These are phyloP conservation scores for Clarias platycephalus DNA, from an alignment of 2,797 vertebrate species.

Conservation along the genomic window DNA sequence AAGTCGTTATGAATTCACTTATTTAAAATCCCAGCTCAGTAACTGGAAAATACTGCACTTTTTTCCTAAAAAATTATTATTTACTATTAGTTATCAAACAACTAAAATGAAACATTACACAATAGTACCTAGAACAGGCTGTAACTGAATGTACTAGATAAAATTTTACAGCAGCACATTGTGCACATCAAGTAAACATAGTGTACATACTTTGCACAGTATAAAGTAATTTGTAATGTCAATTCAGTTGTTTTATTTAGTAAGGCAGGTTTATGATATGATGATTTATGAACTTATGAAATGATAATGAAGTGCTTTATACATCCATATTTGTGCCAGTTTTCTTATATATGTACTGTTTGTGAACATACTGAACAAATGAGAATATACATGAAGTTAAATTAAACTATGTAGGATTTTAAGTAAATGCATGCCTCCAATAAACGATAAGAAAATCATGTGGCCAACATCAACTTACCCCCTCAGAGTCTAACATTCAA, in stretches of 20 bases:
- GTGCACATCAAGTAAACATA: slow-evolving; percentile 66
- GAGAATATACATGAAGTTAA: slow-evolving; percentile 19
- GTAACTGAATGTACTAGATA: slow-evolving; percentile 80
- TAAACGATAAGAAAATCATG: slow-evolving; percentile 8
- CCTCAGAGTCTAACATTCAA: neutral
- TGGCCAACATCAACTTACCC: neutral
- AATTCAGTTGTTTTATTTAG: slow-evolving; percentile 29
- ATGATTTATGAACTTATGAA: slow-evolving; percentile 51
- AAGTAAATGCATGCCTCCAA: slow-evolving; percentile 14
- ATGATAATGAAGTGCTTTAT: slow-evolving; percentile 70
- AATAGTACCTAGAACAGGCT: slow-evolving; percentile 61
- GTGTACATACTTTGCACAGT: slow-evolving; percentile 71
- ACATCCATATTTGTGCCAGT: slow-evolving; percentile 72
- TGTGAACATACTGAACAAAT: slow-evolving; percentile 75
- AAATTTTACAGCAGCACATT: slow-evolving; percentile 63
- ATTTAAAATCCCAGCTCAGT: slow-evolving; percentile 57
- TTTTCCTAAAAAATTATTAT: slow-evolving; percentile 64
- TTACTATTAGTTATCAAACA: slow-evolving; percentile 62
- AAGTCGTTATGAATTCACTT: slow-evolving; percentile 34
- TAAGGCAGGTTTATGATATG: slow-evolving; percentile 23
- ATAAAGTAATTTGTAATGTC: slow-evolving; percentile 58
- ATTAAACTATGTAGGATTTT: slow-evolving; percentile 19
- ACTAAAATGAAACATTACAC: slow-evolving; percentile 64
- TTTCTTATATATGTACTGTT: slow-evolving; percentile 66
- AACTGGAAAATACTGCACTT: slow-evolving; percentile 73